These are phyloP conservation scores for Enteromius argenteus DNA, from an alignment of 2,797 vertebrate genomes.

Conservation along the genomic window DNA sequence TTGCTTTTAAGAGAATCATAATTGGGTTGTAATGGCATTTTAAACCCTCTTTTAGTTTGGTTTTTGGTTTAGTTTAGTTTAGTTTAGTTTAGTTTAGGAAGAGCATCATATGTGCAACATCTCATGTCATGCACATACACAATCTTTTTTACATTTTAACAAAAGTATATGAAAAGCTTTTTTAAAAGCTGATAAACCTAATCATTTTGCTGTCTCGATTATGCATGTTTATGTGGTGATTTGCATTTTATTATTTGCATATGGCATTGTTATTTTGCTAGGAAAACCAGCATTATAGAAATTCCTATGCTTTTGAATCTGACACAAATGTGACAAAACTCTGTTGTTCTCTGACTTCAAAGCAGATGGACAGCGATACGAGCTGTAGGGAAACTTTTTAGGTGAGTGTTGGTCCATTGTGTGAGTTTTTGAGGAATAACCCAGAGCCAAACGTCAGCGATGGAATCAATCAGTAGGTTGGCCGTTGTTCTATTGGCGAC, in stretches of 20 bases:
- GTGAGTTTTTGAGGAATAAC: slow-evolving; percentile 53
- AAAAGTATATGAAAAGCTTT: not conserved
- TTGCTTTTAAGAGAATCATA: not conserved
- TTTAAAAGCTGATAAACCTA: not conserved
- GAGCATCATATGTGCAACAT: not conserved
- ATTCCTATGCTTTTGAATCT: slow-evolving; percentile 9
- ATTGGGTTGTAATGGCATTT: not conserved
- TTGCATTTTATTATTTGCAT: slow-evolving; percentile 15
- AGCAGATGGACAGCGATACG: slow-evolving; percentile 24
- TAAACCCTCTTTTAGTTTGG: too few species aligned
- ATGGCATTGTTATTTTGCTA: not conserved
- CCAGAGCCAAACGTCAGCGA: slow-evolving; percentile 42
- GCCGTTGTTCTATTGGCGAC: slow-evolving; percentile 34
- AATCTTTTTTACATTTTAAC: not conserved
- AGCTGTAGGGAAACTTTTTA: slow-evolving; percentile 50
- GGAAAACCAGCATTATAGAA: not conserved
- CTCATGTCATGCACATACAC: not conserved
- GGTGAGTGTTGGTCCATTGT: slow-evolving; percentile 47
- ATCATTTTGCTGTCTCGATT: not conserved
- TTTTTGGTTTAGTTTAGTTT: not conserved
- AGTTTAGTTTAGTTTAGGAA: not conserved
- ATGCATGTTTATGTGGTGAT: not conserved
- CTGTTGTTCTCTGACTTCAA: slow-evolving; percentile 9
- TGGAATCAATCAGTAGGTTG: slow-evolving; percentile 54
- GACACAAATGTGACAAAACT: slow-evolving; percentile 14